These are phyloP conservation scores for Epinephelus fuscoguttatus DNA, from an alignment of 2,113 vertebrate genomes.

Conservation along the genomic window DNA sequence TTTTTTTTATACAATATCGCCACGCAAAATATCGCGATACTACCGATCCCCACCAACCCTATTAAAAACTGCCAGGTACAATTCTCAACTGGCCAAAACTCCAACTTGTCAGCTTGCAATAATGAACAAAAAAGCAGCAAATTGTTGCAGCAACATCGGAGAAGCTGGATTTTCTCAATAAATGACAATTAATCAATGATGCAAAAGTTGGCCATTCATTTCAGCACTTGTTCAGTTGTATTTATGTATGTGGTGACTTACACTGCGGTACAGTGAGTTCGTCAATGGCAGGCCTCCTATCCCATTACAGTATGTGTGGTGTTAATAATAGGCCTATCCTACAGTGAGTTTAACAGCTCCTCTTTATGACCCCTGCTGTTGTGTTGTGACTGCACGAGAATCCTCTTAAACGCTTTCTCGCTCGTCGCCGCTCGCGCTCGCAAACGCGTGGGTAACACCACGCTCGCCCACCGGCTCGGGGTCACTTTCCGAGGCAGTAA, in stretches of 20 bases:
- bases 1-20: no score
- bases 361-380: background rate
- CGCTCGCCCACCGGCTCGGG: background rate
- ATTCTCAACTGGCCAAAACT: no score
- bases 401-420: background rate
- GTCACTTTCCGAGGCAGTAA: constrained; percentile 14
- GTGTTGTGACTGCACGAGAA: background rate
- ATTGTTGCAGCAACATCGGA: no score
- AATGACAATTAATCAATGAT: no score
- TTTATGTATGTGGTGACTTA: background rate
- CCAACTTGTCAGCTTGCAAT: no score
- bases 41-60: no score
- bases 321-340: background rate
- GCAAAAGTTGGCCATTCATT: no score
- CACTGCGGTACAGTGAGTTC: background rate
- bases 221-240: no score
- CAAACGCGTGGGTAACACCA: background rate
- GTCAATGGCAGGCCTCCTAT: background rate
- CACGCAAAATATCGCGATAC: no score
- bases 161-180: no score
- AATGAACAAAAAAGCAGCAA: no score
- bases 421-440: background rate
- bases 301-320: background rate
- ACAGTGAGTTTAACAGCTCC: background rate
- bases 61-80: no score